A percentile compares a stretch with the other conserved stretches of the same genome.
Conservation (phyloP, 30 jellyfish, hydroid and myxozoan genomes). For the Aurelia coerulea region DNA sequence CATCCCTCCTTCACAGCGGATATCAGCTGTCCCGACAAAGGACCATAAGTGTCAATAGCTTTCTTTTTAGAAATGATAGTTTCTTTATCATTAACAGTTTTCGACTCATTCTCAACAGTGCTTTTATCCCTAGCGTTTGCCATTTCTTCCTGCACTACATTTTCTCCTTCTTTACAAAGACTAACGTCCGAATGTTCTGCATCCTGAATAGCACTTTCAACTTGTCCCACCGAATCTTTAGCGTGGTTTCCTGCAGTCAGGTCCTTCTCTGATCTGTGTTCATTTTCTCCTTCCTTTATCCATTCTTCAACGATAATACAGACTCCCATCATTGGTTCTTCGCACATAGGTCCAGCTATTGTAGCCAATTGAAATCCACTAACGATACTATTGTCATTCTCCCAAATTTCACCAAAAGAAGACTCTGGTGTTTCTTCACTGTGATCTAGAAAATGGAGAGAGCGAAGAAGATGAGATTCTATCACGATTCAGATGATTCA, state of each 20-base stretch:
- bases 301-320: slow-evolving; percentile 91
- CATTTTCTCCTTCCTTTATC: slow-evolving; percentile 48
- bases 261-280: not conserved
- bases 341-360: slow-evolving; percentile 98
- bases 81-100: not conserved
- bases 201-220: not conserved
- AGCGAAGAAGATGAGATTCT: no score
- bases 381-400: slow-evolving; percentile 90
- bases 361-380: slow-evolving; percentile 98
- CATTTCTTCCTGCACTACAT: not conserved
- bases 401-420: slow-evolving; percentile 44
- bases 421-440: not conserved
- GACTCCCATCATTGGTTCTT: slow-evolving; percentile 99
- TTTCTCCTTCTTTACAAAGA: not conserved
- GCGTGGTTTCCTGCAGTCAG: not conserved
- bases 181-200: not conserved
- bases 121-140: not conserved
- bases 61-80: not conserved
- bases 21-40: slow-evolving; percentile 93
- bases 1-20: slow-evolving; percentile 97
- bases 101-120: not conserved
- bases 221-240: not conserved
- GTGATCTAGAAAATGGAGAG: no score
- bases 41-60: slow-evolving; percentile 65
- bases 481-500: no score